Base-by-base conservation (phyloP, 2,113 vertebrate genomes). In the Colistium nudipinnis region DNA sequence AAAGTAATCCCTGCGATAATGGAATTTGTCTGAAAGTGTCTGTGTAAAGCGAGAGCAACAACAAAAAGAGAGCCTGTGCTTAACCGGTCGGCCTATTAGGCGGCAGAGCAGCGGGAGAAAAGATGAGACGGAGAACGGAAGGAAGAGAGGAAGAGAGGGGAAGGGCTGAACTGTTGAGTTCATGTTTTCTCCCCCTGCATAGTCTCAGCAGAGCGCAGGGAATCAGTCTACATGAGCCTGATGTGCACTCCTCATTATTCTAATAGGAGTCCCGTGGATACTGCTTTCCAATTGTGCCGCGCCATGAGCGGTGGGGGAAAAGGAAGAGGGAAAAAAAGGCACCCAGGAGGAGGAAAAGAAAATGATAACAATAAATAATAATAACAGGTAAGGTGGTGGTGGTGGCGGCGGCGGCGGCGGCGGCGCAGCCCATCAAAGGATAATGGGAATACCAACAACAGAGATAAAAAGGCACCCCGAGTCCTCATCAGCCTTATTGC, bases 241-340 rank as follows among this genome's bases (percentile, higher is more conserved):
- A 74, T 78, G 78, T 63, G 65, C 56, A 14, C 56, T 71, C 41
- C 65, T 88, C 70, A 74, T 86, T 87, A 88, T 76, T 48, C 61
- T 53, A 35, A 82, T 51, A 74, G 44, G 45, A 81, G 60, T 62
- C 65, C 66, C 38, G 53, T 17, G 11, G 61, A 64, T 56, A 31
- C 59, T 38, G 25, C 61, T 74, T 53, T 62, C 39, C 1, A 72
- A 74, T 43, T 47, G 57, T 30, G 12, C 4, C 20, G 24, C 53
- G 55, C 33, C 9, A 28, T 19, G 64, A 62, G 13, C 1, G n/a
- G 45, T 44, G 35, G 24, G 3, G 39, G 56, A 33, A 10, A 45
- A 62, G 44, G 2, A 74, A 71, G 3, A 43, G 56, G 38, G 8
- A 45, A 62, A 39, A 1, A 74, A 71, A 79, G 24, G 62, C 39